Evolutionary conservation across 2,113 vertebrate genomes (phyloP), one percentile per base, ranked within the genome.

Genomic region (Prionailurus viverrinus): DNA sequence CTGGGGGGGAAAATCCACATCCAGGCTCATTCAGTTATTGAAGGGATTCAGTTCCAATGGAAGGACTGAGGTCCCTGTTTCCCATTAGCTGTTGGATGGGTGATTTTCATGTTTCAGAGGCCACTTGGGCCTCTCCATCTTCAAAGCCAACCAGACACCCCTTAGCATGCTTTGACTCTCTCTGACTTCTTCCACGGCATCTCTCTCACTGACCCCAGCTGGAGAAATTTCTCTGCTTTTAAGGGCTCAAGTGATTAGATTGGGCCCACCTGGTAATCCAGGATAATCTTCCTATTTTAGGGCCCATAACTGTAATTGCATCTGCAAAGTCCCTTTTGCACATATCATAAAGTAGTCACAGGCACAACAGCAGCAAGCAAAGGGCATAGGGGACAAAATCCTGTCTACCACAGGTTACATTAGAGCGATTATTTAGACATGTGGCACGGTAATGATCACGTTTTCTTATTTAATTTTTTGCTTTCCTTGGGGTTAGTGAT

Each of bases 141-240:
- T 71, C 55, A 9, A n/a, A 51, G 76, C 71, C 25, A 45, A 48
- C 45, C 7, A 3, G 16, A 31, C 12, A 23, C 18, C 18, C 73
- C 73, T 89, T 33, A 29, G 15, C 41, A 12, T 0, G 4, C 89
- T 29, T 3, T n/a, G 51, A 80, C 5, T 39, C 74, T 65, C 68
- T 81, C 53, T 31, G 31, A 65, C 55, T 51, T 76, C 10, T 65
- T 55, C 31, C 8, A 21, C 10, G 29, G 36, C 23, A 16, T 23
- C 68, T 53, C n/a, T 66, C 33, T 21, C 41, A 80, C 71, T 82
- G 39, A 80, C 41, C 66, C 69, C 63, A 31, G 39, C 5, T 66
- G 86, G 63, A 66, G 95, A 88, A 53, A 92, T 39, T 18, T 61
- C 87, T 95, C 79, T 97, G 91, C 63, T 90, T 74, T 91, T 69